Percentiles rank a stretch among this genome's conserved stretches.
Conservation (phyloP, 1,140 invertebrate species). For the Protaetia brevitarsis region DNA sequence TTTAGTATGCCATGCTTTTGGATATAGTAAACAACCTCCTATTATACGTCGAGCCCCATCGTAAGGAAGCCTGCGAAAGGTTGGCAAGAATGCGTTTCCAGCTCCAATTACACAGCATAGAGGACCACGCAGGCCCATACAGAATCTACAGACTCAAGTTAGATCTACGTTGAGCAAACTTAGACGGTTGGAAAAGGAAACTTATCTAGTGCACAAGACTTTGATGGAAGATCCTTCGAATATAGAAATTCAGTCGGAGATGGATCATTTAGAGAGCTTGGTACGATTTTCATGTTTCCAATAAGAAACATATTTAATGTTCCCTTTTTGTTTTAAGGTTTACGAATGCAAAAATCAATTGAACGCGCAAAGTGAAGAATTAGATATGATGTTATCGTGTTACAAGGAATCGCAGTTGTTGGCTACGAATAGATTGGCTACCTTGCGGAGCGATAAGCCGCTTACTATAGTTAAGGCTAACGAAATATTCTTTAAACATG, state of each 20-base stretch:
- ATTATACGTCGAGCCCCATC: constrained; percentile 92
- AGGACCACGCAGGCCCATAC: constrained; percentile 90
- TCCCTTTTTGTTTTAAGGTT: constrained; percentile 54
- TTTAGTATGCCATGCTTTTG: constrained; percentile 89
- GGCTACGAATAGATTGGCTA: constrained; percentile 57
- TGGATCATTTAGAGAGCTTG: constrained; percentile 67
- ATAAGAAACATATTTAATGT: not conserved
- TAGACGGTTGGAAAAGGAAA: constrained; percentile 83
- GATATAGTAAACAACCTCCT: constrained; percentile 97
- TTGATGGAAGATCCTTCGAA: constrained; percentile 69
- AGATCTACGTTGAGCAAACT: constrained; percentile 76
- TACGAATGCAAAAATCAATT: constrained; percentile 89
- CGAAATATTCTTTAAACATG: constrained; percentile 98
- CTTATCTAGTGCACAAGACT: constrained; percentile 82
- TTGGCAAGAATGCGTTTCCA: constrained; percentile 91
- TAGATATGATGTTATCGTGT: constrained; percentile 86
- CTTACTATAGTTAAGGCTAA: constrained; percentile 81
- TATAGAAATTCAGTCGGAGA: constrained; percentile 62
- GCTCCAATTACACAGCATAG: constrained; percentile 81
- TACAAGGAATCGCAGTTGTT: constrained; percentile 82
- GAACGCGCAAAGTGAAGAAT: constrained; percentile 81
- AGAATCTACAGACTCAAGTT: constrained; percentile 84
- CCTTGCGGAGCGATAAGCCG: constrained; percentile 58
- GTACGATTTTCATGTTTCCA: constrained; percentile 44
- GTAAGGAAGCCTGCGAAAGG: constrained; percentile 86